These are phyloP conservation scores for Nomada lathburiana DNA, from an alignment of 2,888 invertebrate genomes.

Conservation along the genomic window DNA sequence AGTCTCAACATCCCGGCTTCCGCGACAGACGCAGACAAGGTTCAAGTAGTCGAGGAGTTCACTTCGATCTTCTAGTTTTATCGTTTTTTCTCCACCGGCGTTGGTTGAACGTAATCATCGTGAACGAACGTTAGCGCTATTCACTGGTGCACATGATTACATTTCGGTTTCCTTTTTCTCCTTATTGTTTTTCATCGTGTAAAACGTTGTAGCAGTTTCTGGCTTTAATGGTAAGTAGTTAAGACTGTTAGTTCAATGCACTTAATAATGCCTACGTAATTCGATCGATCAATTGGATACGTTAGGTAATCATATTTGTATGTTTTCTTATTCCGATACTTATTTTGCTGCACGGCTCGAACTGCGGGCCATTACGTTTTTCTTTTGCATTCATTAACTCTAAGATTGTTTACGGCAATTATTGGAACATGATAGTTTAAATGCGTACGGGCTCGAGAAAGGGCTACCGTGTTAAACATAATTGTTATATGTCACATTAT, in stretches of 20 bases:
- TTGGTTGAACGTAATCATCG: neutral
- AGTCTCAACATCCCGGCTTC: conserved; percentile 45
- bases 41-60: conserved; percentile 34
- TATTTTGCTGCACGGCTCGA: no score
- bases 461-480: neutral
- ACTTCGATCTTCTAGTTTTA: conserved; percentile 22
- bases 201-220: neutral
- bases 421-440: neutral
- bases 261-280: neutral
- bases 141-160: neutral
- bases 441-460: no score
- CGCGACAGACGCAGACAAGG: conserved; percentile 48
- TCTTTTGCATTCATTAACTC: neutral
- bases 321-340: no score
- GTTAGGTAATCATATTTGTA: no score
- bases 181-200: neutral
- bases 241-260: neutral
- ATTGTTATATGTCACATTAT: neutral
- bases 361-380: no score
- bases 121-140: neutral
- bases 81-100: neutral
- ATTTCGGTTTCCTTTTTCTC: no score
- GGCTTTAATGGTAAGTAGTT: conserved; percentile 12
- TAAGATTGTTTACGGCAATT: neutral
- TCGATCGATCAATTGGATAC: no score